These are phyloP conservation scores for Stichopus chloronotus DNA, from an alignment of 35 echinoderm and acorn worm genomes.

Conservation along the genomic window DNA sequence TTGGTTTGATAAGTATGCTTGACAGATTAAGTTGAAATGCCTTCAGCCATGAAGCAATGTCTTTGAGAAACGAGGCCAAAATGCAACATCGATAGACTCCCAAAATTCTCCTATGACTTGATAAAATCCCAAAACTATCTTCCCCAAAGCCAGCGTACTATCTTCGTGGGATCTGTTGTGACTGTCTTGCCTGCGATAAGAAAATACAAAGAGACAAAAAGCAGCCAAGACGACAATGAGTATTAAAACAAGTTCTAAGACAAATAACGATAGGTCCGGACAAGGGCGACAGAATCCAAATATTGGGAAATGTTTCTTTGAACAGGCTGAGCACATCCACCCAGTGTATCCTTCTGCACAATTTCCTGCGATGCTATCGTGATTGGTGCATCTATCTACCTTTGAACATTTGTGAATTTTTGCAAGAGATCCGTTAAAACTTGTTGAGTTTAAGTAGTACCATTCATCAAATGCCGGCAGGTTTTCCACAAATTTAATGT, in stretches of 20 bases:
- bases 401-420: constrained; percentile 38
- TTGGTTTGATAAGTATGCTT: constrained; percentile 35
- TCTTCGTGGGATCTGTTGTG: neutral
- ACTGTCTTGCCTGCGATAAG: neutral
- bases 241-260: neutral
- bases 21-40: constrained; percentile 37
- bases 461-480: neutral
- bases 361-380: neutral
- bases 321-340: constrained; percentile 19
- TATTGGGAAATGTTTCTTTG: neutral
- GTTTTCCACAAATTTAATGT: constrained; percentile 47
- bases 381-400: neutral
- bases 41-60: neutral
- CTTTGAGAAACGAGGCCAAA: constrained; percentile 40
- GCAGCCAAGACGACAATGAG: neutral
- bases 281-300: constrained; percentile 19
- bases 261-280: neutral
- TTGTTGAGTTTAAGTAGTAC: neutral
- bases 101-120: constrained; percentile 57
- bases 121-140: constrained; percentile 48
- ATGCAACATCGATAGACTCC: constrained; percentile 13
- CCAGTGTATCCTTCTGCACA: constrained; percentile 21
- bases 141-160: neutral
- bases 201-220: neutral
- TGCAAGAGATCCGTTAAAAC: constrained; percentile 14